phyloP scores from a whole-genome alignment of 2,888 invertebrate genomes.

The Pharmacophagus antenor region DNA sequence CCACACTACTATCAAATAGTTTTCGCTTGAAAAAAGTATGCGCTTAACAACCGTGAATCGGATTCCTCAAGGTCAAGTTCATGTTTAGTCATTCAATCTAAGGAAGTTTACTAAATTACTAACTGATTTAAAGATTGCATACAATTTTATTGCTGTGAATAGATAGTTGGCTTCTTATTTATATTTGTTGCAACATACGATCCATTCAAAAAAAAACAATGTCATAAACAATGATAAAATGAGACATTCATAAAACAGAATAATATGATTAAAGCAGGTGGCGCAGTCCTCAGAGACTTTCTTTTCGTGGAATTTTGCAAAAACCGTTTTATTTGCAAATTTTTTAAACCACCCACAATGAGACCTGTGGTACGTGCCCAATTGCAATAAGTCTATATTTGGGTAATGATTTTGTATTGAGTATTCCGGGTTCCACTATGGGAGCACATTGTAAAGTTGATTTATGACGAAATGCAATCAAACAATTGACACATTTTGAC shows the following conservation, averaged over 20 bases:
- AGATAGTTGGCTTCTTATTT: neutral
- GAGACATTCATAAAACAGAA: conserved; percentile 21
- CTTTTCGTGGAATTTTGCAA: conserved; percentile 66
- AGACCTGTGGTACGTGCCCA: conserved; percentile 64
- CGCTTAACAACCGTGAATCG: conserved; percentile 14
- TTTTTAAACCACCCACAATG: conserved; percentile 71
- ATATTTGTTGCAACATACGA: too few relatives aligned
- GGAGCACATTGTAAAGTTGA: conserved; percentile 66
- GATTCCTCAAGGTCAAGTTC: conserved; percentile 21
- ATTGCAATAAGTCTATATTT: conserved; percentile 78
- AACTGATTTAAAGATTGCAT: neutral
- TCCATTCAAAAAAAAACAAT: neutral
- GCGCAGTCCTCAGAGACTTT: conserved; percentile 61
- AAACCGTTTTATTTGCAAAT: conserved; percentile 47
- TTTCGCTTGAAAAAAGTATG: conserved; percentile 5
- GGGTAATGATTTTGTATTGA: conserved; percentile 78
- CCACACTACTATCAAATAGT: conserved; percentile 11
- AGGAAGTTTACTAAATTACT: neutral
- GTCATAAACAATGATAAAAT: conserved; percentile 8
- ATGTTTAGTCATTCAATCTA: neutral
- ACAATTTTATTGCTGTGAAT: neutral
- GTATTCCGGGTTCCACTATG: conserved; percentile 65
- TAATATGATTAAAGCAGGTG: conserved; percentile 55
- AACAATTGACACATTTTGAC: conserved; percentile 73
- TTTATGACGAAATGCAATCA: conserved; percentile 75